Evolutionary conservation across 2,113 vertebrate species (phyloP), one percentile per base, ranked within the genome.

Genomic region (Eurystomus gularis): DNA sequence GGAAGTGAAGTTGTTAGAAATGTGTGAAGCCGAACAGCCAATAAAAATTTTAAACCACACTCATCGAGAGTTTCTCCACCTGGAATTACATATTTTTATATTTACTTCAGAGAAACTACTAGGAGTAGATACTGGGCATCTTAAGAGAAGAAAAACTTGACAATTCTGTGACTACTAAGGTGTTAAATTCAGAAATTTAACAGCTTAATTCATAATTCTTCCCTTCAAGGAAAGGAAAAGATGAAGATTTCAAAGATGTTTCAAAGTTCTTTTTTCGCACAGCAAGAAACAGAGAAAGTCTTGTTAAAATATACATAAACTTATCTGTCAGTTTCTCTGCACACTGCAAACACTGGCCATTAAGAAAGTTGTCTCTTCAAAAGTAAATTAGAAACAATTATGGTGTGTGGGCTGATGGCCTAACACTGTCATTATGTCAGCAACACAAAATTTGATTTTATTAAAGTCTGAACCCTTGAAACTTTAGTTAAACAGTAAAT

Each of bases 41-140:
- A 97, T 58, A 99, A 97, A 97, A 99, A 99, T 96, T 99, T 99
- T 95, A 99, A 97, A 29, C 99, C 99, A 94, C 99, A 99, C 79
- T 99, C 99, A 96, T 99, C 99, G 96, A 99, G 98, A 16, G 99
- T 99, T 98, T 99, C 99, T 93, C 99, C 99, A 97, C 99, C 99
- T 99, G 94, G 10, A 78, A 95, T 88, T 52, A 94, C 69, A 19
- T 33, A 68, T 31, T 51, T 73, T 90, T 10, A 89, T 24, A 49
- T 0, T 3, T 6, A 89, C 7, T 78, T 95, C 18, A 75, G 16
- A 87, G 24, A 65, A 94, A 44, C 29, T 68, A 68, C 25, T 31
- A 5, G 2, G 78, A 79, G 28, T 17, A 80, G 9, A 8, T 75
- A 75, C 3, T 6, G 1, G 1, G 3, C 28, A 9, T 70, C 23